A percentile compares a stretch with the other conserved stretches of the same genome.
Evolutionary conservation across 1,140 invertebrate species (phyloP).

Genomic region (Melanaphis sacchari): DNA sequence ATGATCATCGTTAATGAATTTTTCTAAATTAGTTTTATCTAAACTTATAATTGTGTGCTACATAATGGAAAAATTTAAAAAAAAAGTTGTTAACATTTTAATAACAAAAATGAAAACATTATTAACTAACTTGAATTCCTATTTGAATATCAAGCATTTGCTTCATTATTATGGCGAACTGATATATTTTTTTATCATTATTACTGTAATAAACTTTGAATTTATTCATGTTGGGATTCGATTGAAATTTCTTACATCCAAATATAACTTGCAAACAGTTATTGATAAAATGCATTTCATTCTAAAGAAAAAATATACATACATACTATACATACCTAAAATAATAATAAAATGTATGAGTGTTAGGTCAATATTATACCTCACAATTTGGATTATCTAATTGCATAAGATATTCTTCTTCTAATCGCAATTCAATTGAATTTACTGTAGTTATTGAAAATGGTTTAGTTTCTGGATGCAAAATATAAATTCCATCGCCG

Average conservation of each 20-base stretch:
- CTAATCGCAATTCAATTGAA: slow-evolving; percentile 9
- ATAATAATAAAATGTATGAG: neutral
- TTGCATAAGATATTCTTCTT: neutral
- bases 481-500: neutral
- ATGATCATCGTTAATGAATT: neutral
- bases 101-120: neutral
- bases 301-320: neutral
- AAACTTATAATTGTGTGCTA: neutral
- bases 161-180: neutral
- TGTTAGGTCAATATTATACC: neutral
- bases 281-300: slow-evolving; percentile 33
- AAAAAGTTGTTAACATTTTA: neutral
- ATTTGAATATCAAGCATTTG: neutral
- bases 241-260: slow-evolving; percentile 10
- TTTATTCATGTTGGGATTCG: neutral
- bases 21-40: neutral
- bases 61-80: neutral
- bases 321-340: neutral
- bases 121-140: slow-evolving; percentile 12
- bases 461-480: neutral
- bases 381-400: neutral
- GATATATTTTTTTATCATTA: neutral
- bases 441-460: slow-evolving; percentile 16
- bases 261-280: slow-evolving; percentile 32
- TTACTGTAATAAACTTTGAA: slow-evolving; percentile 2